These are phyloP conservation scores for Amphibalanus amphitrite DNA, from an alignment of 1,140 invertebrate genomes.

Conservation along the genomic window DNA sequence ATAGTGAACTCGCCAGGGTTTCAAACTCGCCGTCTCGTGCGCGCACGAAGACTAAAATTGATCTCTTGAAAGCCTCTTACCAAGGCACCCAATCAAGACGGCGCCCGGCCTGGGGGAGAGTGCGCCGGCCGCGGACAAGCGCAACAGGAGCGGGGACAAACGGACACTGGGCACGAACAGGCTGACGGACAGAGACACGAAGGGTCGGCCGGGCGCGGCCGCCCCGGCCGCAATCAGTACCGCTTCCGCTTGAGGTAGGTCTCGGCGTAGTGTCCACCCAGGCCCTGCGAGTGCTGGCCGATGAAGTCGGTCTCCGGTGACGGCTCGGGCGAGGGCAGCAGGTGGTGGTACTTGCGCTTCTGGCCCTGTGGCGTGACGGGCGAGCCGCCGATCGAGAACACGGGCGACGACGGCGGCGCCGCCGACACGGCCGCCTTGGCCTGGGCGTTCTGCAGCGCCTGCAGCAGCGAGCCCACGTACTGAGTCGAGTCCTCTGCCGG, in stretches of 20 bases:
- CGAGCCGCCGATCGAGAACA: neutral
- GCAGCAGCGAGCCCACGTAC: neutral
- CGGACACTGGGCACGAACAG: neutral
- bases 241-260: slow-evolving; percentile 31
- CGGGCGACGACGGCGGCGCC: slow-evolving; percentile 10
- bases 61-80: neutral
- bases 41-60: neutral
- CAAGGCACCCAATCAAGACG: neutral
- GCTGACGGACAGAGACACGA: neutral
- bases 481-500: slow-evolving; percentile 12
- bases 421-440: slow-evolving; percentile 15
- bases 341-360: slow-evolving; percentile 32
- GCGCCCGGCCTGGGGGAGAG: too few species aligned
- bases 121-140: neutral
- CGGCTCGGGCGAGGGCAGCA: slow-evolving; percentile 33
- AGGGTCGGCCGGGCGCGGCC: neutral
- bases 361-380: slow-evolving; percentile 26
- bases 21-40: neutral
- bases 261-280: slow-evolving; percentile 39
- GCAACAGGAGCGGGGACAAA: neutral
- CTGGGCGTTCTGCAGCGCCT: slow-evolving; percentile 11
- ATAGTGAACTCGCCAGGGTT: neutral
- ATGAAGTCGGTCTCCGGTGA: slow-evolving; percentile 34
- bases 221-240: neutral
- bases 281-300: slow-evolving; percentile 38